Evolutionary conservation across 2,113 vertebrate species (phyloP).

Genomic region (Taurulus bubalis): DNA sequence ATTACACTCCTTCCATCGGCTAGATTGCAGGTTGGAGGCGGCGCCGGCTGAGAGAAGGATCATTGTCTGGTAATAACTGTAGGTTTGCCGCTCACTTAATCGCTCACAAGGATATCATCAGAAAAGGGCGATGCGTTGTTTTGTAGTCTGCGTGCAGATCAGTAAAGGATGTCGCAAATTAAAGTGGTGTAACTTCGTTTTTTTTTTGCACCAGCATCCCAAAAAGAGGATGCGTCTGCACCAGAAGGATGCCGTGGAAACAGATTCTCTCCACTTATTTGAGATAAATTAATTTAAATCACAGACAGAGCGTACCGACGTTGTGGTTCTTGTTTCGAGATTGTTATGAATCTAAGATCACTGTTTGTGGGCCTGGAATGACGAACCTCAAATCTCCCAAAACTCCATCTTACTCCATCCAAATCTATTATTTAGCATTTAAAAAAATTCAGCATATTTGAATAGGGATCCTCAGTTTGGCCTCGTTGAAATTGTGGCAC

Average conservation of each 20-base stretch:
- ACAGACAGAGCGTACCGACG: background rate
- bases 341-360: conserved; percentile 1
- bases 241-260: background rate
- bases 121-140: background rate
- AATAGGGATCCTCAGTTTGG: background rate
- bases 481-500: background rate
- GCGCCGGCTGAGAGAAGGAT: background rate
- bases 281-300: background rate
- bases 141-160: background rate
- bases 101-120: background rate
- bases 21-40: conserved; percentile 27
- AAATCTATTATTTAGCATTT: background rate
- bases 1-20: conserved; percentile 27
- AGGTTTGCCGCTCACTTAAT: background rate
- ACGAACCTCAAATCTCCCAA: background rate
- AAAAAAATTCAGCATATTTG: background rate
- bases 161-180: background rate
- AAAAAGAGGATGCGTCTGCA: background rate
- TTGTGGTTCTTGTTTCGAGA: conserved; percentile 1
- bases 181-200: background rate
- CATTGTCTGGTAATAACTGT: conserved; percentile 5
- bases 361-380: background rate
- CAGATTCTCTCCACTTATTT: conserved; percentile 1
- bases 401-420: background rate
- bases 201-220: background rate